These are phyloP conservation scores for Miltochrista miniata DNA, from an alignment of 2,888 invertebrate genomes.

Conservation along the genomic window DNA sequence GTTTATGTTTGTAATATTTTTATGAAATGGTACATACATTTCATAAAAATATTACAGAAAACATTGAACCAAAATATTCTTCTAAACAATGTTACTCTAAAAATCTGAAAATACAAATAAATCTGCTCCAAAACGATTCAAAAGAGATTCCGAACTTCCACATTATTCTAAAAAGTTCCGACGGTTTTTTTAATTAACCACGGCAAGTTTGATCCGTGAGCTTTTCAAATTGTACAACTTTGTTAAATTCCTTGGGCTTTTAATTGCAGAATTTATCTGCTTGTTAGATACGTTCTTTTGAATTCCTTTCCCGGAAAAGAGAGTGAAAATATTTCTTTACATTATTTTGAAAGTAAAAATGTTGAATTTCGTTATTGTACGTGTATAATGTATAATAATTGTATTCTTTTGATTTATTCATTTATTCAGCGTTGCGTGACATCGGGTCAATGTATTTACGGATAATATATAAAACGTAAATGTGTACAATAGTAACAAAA, in stretches of 20 bases:
- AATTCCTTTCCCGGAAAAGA: background rate
- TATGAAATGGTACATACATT: no score
- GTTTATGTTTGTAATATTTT: no score
- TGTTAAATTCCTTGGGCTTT: constrained; percentile 18
- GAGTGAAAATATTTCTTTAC: background rate
- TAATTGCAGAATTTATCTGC: constrained; percentile 26
- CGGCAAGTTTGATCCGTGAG: constrained; percentile 21
- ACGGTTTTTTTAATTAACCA: constrained; percentile 41
- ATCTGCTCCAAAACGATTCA: constrained; percentile 25
- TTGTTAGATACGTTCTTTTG: constrained; percentile 7
- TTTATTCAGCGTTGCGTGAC: no score
- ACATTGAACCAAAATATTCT: no score
- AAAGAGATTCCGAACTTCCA: constrained; percentile 26
- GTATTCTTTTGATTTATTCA: no score
- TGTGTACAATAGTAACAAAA: no score
- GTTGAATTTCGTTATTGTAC: no score
- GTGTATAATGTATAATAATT: no score
- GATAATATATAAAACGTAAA: no score
- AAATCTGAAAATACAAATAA: constrained; percentile 19
- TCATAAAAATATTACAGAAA: no score
- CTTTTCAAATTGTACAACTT: constrained; percentile 17
- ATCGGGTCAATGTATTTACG: no score
- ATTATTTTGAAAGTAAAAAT: background rate
- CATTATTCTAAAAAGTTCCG: constrained; percentile 29
- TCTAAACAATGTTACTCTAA: no score